A percentile compares a stretch with the other conserved stretches of the same genome.
phyloP scores from a whole-genome alignment of 2,888 invertebrate species.

The Nesidiocoris tenuis region DNA sequence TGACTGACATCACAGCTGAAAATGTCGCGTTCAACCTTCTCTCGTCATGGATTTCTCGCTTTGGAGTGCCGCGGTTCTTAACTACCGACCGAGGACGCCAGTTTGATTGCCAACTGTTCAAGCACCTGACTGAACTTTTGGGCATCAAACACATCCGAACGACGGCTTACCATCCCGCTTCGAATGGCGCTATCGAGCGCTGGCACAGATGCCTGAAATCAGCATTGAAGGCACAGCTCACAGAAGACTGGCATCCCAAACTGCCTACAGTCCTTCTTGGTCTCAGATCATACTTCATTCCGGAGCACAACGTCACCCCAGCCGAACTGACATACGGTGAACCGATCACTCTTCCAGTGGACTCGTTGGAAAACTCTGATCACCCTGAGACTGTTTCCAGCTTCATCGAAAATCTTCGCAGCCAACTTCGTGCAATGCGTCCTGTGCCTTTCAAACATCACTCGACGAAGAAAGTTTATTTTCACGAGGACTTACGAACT shows the following conservation, averaged over 20 bases:
- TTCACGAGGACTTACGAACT: background rate
- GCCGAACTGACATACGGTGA: slow-evolving; percentile 53
- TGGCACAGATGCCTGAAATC: slow-evolving; percentile 55
- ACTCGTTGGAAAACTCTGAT: slow-evolving; percentile 43
- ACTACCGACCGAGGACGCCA: slow-evolving; percentile 54
- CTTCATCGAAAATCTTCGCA: background rate
- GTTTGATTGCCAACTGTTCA: slow-evolving; percentile 49
- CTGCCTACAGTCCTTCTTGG: slow-evolving; percentile 54
- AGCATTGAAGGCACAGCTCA: slow-evolving; percentile 51
- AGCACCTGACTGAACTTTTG: slow-evolving; percentile 34
- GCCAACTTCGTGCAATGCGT: no score
- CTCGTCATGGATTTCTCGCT: slow-evolving; percentile 52
- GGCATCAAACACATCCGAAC: slow-evolving; percentile 3
- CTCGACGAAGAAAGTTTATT: background rate
- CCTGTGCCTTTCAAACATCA: background rate
- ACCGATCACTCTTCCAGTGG: slow-evolving; percentile 51
- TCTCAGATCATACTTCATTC: slow-evolving; percentile 51
- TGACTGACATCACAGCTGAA: slow-evolving; percentile 54
- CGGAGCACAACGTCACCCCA: slow-evolving; percentile 52
- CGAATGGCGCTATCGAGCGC: no score
- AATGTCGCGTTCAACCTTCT: slow-evolving; percentile 53
- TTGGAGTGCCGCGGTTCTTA: slow-evolving; percentile 51
- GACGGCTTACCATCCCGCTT: slow-evolving; percentile 20
- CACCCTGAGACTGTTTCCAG: background rate
- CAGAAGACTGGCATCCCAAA: slow-evolving; percentile 50